Evolutionary conservation across 2,888 invertebrate species (phyloP), one percentile per base, ranked within the genome.

Genomic region (Bibio marci): DNA sequence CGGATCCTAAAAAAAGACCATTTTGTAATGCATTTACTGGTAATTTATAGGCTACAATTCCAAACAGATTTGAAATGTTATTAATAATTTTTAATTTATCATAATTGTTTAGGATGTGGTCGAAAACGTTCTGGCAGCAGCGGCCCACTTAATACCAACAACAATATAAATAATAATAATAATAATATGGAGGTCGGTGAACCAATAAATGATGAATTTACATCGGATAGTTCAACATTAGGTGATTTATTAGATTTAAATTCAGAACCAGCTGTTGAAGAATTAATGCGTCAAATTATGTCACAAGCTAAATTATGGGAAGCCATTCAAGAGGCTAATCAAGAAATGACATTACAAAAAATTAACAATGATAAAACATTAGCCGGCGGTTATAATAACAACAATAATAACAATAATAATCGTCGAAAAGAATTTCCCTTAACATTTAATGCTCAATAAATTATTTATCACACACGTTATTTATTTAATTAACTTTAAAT

Each of bases 21-120:
- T 87, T 87, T 58, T 87, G 87, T 62, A 87, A 87, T 52, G 85
- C 86, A 1, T 87, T 87, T 49, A 86, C 85, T 49, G 87, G 86
- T 85, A 35, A 30, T 22, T 25, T 31, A 35, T 13, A 22, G 4
- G 13, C 6, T 12, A 35, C 17, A 35, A 35, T 25, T 15, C 30
- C 12, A 27, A 39, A 12, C 18, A 31, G 10, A 40, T 12, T 39
- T 30, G 7, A n/a, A 13, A 12, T 27, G 6, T 33, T 30, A 8
- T 27, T 12, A 33, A 27, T 18, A 13, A 14, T 34, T 30, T 17
- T n/a, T n/a, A n/a, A n/a, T n/a, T n/a, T n/a, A n/a, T n/a, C n/a
- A n/a, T n/a, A n/a, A n/a, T n/a, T n/a, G n/a, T n/a, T n/a, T 22
- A 22, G 22, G 22, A n/a, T 81, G 80, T 50, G 81, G 80, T 5